These are phyloP conservation scores for Macrosiphum euphorbiae DNA, from an alignment of 2,888 invertebrate genomes.

Conservation along the genomic window DNA sequence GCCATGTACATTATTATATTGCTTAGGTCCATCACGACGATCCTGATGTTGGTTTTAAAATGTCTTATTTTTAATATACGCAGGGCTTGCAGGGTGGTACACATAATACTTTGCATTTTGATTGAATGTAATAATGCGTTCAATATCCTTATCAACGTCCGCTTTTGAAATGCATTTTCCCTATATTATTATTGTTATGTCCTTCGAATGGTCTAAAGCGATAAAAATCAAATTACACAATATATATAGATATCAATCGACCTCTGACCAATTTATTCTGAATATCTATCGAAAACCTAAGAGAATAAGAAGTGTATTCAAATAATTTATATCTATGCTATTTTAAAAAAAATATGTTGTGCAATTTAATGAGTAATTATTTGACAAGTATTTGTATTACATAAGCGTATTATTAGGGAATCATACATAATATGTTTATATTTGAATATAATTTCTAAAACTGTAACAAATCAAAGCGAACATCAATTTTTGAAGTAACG, in stretches of 20 bases:
- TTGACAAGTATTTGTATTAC: background rate
- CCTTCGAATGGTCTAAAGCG: no score
- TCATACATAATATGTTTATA: background rate
- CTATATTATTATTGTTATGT: no score
- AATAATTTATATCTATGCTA: background rate
- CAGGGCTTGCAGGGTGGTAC: no score
- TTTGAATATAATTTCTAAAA: background rate
- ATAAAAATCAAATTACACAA: no score
- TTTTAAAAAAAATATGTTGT: background rate
- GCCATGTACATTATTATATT: background rate
- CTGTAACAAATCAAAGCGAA: background rate
- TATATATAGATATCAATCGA: no score
- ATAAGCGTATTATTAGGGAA: background rate
- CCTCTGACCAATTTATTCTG: no score
- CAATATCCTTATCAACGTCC: background rate
- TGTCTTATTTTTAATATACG: background rate
- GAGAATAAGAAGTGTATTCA: no score
- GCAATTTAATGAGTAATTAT: background rate
- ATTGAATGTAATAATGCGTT: background rate
- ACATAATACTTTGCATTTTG: background rate
- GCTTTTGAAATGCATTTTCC: background rate
- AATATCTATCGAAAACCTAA: no score
- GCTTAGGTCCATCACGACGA: background rate
- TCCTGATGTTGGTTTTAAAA: background rate
- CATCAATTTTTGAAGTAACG: background rate